phyloP scores from a whole-genome alignment of 2,113 vertebrate genomes.

The Fregata magnificens region DNA sequence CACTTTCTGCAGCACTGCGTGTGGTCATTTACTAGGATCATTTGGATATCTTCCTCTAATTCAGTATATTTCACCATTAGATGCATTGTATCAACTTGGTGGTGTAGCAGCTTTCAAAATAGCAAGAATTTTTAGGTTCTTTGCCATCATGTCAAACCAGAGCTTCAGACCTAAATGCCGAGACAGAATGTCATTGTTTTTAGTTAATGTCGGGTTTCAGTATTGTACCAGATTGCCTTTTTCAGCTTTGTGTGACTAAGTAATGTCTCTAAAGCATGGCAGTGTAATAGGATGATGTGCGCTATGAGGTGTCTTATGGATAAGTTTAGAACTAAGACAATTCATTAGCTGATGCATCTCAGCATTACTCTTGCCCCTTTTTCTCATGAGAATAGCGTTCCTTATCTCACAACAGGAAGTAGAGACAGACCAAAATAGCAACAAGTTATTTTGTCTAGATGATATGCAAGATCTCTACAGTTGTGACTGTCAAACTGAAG shows the following conservation, averaged over 20 bases:
- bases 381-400: not conserved
- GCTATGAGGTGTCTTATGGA: not conserved
- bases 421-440: conserved; percentile 14
- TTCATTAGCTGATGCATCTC: not conserved
- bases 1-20: not conserved
- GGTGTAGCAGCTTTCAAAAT: not conserved
- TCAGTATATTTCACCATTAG: not conserved
- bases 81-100: not conserved
- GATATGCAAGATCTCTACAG: not conserved
- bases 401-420: not conserved
- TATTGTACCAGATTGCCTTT: not conserved
- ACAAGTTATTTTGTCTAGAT: conserved; percentile 1
- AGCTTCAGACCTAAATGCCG: not conserved
- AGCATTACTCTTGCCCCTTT: not conserved
- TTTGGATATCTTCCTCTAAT: not conserved
- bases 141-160: not conserved
- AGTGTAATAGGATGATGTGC: not conserved
- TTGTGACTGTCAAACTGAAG: not conserved
- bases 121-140: not conserved
- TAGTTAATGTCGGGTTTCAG: not conserved
- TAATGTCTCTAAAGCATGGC: not conserved
- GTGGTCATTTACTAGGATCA: not conserved
- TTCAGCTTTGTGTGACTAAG: not conserved
- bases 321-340: not conserved
- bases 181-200: not conserved